Evolutionary conservation across 2,888 invertebrate species (phyloP).

Genomic region (Sabatieria punctata): DNA sequence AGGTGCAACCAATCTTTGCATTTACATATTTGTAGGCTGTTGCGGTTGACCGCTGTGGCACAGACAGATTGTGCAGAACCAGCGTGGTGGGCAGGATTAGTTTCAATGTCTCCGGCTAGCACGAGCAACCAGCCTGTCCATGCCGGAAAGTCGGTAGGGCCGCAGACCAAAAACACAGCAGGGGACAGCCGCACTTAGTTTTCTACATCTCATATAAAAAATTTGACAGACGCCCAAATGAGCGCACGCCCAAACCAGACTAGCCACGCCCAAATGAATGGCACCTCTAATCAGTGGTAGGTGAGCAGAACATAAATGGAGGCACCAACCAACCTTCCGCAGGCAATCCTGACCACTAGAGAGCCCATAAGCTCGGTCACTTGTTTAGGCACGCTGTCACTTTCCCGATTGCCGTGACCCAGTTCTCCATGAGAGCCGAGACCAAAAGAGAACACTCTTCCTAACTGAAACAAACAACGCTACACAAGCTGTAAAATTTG

Average conservation of each 20-base stretch:
- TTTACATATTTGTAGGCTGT: no score
- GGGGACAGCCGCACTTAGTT: no score
- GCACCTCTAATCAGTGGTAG: background rate
- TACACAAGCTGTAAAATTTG: background rate
- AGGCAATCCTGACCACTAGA: slow-evolving; percentile 56
- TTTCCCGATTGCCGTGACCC: slow-evolving; percentile 60
- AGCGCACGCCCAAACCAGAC: background rate
- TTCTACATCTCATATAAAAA: no score
- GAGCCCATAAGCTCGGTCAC: slow-evolving; percentile 85
- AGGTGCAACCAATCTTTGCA: no score
- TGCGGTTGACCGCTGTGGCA: no score
- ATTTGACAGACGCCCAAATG: no score
- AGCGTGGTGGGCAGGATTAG: no score
- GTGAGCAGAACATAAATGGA: background rate
- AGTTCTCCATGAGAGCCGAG: slow-evolving; percentile 76
- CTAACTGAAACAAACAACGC: slow-evolving; percentile 44
- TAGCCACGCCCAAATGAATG: background rate
- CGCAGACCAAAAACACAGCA: no score
- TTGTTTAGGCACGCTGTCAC: slow-evolving; percentile 72
- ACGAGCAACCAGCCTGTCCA: no score
- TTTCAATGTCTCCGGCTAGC: no score
- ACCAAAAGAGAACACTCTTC: slow-evolving; percentile 52
- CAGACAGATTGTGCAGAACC: no score
- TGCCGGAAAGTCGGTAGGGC: no score
- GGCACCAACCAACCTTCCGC: slow-evolving; percentile 40